These are phyloP conservation scores for Cyclina sinensis DNA, from an alignment of 1,140 invertebrate genomes.

Conservation along the genomic window DNA sequence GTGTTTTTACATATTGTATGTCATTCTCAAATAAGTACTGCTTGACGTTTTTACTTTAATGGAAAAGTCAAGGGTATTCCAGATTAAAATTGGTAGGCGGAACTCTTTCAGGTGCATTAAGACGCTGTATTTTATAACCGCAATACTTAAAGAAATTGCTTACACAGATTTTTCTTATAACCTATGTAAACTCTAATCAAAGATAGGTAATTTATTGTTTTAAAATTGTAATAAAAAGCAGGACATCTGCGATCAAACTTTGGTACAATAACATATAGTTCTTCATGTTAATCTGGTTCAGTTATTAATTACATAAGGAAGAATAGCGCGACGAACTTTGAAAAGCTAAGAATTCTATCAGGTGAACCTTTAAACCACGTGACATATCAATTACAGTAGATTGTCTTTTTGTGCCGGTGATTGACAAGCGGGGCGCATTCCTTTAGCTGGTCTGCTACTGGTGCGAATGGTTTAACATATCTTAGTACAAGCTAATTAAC, in stretches of 20 bases:
- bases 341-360: neutral
- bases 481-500: neutral
- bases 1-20: no score
- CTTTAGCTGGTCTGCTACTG: neutral
- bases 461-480: neutral
- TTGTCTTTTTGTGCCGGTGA: constrained; percentile 12
- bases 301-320: constrained; percentile 36
- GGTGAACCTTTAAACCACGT: neutral
- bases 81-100: no score
- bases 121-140: no score
- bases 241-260: neutral
- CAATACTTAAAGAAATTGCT: no score
- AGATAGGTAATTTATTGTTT: no score
- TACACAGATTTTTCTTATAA: no score
- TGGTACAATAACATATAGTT: neutral
- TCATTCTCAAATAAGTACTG: no score
- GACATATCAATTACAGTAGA: constrained; percentile 17
- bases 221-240: no score
- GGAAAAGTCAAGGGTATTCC: no score
- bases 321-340: neutral
- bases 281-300: constrained; percentile 5
- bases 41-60: no score
- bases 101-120: no score
- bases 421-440: constrained; percentile 11
- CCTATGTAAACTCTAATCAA: no score